Base-by-base conservation (phyloP, 2,113 vertebrate genomes). In the Blennius ocellaris region DNA sequence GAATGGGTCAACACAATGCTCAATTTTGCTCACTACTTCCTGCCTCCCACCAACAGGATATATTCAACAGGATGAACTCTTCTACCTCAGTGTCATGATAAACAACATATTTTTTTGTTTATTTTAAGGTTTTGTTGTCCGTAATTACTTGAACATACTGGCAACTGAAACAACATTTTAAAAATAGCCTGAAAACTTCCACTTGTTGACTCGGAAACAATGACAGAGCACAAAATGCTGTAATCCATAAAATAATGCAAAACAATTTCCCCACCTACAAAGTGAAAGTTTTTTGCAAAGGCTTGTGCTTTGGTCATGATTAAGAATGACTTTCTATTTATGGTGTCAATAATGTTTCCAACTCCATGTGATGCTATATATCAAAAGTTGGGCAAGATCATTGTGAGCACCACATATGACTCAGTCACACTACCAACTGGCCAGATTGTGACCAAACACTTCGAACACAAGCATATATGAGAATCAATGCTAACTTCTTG, bases 121-220 rank as follows among this genome's bases (percentile, higher is more conserved):
- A 17, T 63, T 56, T 69, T 39, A 16, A 30, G 21, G 11, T 43
- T 53, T 37, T 55, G 51, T 55, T 77, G 63, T 47, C 55, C 47
- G 21, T 15, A 21, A 36, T 56, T 37, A 1, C 41, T 40, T 53
- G 39, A 65, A 43, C 38, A 65, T 44, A 53, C 41, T 14, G 45
- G 6, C 45, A 48, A 48, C 2, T 48, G 45, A 48, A 7, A 12
- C 44, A 48, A n/a, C 45, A 48, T 30, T 48, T 48, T 48, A n/a
- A n/a, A 15, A 48, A 48, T 48, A 48, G 45, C 6, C 7, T 48
- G 16, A 49, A 16, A 40, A 41, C 12, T 12, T n/a, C 8, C 6
- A 38, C 12, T 40, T 57, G 15, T 57, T 6, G 9, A 8, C 44
- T 45, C 21, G 10, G 8, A 21, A 48, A 11, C 21, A 39, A 10